Conservation (phyloP, 2,113 vertebrate species). For the Elanoides forficatus region DNA sequence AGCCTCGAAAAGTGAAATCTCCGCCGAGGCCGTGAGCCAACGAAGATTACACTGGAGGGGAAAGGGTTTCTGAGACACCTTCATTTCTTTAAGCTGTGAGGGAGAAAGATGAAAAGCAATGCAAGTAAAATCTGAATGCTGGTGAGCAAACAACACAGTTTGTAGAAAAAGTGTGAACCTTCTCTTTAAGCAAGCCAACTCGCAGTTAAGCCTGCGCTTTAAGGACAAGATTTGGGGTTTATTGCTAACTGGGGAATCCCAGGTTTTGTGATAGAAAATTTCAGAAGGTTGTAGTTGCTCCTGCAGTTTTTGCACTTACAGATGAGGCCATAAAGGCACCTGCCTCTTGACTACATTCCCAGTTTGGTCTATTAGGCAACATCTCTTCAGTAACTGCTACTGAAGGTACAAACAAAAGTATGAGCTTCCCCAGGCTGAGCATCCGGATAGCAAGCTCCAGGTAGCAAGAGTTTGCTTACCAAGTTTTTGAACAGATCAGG, state of each 20-base stretch:
- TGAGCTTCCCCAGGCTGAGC: neutral
- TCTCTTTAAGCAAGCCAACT: neutral
- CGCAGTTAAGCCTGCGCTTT: neutral
- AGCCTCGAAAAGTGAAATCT: neutral
- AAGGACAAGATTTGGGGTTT: neutral
- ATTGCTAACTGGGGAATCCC: neutral
- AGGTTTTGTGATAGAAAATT: neutral
- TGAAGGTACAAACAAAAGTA: neutral
- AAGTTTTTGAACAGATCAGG: neutral
- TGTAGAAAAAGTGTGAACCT: neutral
- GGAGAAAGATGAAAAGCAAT: neutral
- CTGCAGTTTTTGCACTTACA: neutral
- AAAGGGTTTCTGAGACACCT: neutral
- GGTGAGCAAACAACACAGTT: neutral
- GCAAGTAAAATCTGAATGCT: neutral
- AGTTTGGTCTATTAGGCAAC: accelerated
- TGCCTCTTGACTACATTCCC: neutral
- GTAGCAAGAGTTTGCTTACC: neutral
- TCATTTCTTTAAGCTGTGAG: neutral
- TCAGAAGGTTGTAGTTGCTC: neutral
- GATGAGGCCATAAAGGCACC: neutral
- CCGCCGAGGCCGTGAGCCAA: neutral
- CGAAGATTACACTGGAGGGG: neutral
- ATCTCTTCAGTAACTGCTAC: neutral
- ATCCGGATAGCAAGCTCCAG: neutral